A percentile compares a stretch with the other conserved stretches of the same genome.
Evolutionary conservation across 2,113 vertebrate genomes (phyloP).

Genomic region (Corydoras maculifer): DNA sequence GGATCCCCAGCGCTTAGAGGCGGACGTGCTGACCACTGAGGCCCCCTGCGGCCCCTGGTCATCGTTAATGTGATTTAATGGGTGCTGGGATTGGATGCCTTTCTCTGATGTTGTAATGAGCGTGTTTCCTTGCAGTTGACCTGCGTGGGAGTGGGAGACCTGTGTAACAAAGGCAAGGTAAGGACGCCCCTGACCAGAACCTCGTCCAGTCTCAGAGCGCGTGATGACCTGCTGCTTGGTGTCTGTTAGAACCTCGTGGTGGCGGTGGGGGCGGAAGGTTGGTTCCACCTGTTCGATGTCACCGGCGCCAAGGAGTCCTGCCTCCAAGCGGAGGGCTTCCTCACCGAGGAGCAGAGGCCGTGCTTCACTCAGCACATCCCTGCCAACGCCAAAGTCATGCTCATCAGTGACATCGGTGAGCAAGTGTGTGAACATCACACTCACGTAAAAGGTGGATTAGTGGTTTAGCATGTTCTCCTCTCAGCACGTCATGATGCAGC

Average conservation of each 20-base stretch:
- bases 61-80: too few species aligned
- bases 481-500: too few species aligned
- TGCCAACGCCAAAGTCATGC: constrained; percentile 94
- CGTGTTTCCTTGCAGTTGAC: constrained; percentile 75
- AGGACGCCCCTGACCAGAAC: constrained; percentile 19
- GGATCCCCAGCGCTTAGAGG: too few species aligned
- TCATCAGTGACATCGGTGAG: constrained; percentile 93
- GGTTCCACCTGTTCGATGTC: constrained; percentile 94
- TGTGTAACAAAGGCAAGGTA: constrained; percentile 95
- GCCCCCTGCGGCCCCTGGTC: too few species aligned
- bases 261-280: constrained; percentile 88
- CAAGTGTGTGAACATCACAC: neutral
- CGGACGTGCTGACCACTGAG: too few species aligned
- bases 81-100: too few species aligned
- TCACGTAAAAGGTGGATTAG: too few species aligned
- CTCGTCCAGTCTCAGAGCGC: too few species aligned
- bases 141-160: constrained; percentile 86
- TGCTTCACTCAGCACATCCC: constrained; percentile 92
- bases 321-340: constrained; percentile 71
- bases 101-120: too few species aligned
- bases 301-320: constrained; percentile 75
- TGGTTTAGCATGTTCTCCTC: too few species aligned
- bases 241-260: constrained; percentile 83
- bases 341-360: constrained; percentile 78
- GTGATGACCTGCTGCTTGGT: neutral